Base-by-base conservation (phyloP, 2,113 vertebrate genomes). In the Campylomormyrus numenius region DNA sequence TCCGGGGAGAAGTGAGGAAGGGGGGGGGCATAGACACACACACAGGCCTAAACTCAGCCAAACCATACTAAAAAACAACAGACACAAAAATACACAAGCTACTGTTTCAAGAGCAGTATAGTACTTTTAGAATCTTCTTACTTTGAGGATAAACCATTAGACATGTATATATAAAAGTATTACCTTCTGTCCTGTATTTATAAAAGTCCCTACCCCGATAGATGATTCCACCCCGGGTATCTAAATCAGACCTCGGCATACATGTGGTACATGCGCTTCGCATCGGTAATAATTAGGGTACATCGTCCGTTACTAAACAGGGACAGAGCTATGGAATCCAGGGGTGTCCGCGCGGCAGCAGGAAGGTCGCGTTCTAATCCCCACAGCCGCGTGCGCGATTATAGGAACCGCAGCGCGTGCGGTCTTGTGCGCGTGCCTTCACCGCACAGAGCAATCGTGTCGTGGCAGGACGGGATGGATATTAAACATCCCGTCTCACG, bases 401-500 rank as follows among this genome's bases (percentile, higher is more conserved):
- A 70, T 70, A 31, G 11, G 66, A 31, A 27, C n/a, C 27, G 27
- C 24, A 27, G 66, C 27, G 70, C 70, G 35, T 3, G 70, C 35
- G 74, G n/a, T 42, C 35, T 1, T 39, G 4, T 42, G 74, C 6
- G 74, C 19, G 21, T 48, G 21, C 83, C 24, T 70, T 48, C 45
- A 24, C 42, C 21, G 46, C 83, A 10, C 84, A 70, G 83, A 46
- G 27, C 8, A 86, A 39, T 62, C 3, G 58, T 70, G 53, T 86
- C 56, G 21, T 84, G 15, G 56, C 35, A 35, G 56, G 56, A 70
- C 27, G 35, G 45, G 31, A 10, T 86, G 24, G 83, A 58, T 90
- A 86, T 85, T 87, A 90, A 90, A 85, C 84, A 66, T 66, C 52
- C 13, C 56, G 53, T 66, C 89, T 90, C 84, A 85, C 24, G n/a